phyloP scores from a whole-genome alignment of 2,888 invertebrate species.

The Drosophila setosimentum region DNA sequence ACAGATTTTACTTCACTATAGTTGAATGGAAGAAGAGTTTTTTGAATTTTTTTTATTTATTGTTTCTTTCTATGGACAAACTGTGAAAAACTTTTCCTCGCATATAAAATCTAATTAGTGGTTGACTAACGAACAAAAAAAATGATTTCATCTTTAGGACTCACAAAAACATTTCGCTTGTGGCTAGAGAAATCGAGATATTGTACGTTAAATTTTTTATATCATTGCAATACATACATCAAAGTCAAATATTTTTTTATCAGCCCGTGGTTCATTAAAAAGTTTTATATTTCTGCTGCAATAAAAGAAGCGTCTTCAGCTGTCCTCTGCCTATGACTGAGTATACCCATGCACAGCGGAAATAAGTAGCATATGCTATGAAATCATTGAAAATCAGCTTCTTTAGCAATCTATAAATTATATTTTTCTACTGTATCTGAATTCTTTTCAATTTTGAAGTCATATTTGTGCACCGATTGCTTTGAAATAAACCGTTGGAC shows the following conservation, averaged over 20 bases:
- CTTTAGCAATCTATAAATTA: background rate
- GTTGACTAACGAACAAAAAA: too few relatives aligned
- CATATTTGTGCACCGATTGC: background rate
- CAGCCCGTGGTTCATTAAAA: background rate
- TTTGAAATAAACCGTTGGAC: slow-evolving; percentile 7
- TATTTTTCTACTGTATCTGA: background rate
- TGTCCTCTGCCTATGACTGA: background rate
- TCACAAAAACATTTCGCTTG: background rate
- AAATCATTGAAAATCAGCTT: background rate
- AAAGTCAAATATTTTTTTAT: background rate
- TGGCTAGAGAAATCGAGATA: background rate
- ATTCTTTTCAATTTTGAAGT: background rate
- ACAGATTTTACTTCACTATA: background rate
- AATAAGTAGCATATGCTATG: background rate
- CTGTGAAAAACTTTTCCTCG: background rate
- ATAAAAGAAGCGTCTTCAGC: background rate
- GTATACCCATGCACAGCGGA: background rate
- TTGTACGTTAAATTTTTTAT: background rate
- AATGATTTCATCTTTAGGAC: background rate
- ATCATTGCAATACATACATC: background rate
- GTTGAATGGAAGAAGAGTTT: background rate
- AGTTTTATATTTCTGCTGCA: background rate
- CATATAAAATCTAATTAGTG: too few relatives aligned
- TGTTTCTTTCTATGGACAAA: too few relatives aligned
- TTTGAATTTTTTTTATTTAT: background rate